These are phyloP conservation scores for Dasyprocta punctata DNA, from an alignment of 2,113 vertebrate species.

Conservation along the genomic window DNA sequence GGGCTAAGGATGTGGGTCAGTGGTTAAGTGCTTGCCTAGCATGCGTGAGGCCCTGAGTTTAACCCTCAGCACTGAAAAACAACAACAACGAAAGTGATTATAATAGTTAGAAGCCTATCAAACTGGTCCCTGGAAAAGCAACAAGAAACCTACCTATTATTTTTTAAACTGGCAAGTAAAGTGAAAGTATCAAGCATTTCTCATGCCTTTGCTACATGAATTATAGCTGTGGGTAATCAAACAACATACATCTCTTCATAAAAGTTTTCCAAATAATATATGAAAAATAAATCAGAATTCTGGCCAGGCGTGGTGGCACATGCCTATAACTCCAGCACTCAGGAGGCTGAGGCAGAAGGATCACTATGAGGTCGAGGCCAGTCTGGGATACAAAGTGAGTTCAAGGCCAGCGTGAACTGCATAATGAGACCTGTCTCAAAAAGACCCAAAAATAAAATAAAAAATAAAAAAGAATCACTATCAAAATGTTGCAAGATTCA, in stretches of 20 bases:
- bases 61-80: neutral
- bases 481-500: neutral
- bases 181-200: conserved; percentile 4
- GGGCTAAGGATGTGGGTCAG: neutral
- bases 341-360: too few species aligned
- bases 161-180: conserved; percentile 9
- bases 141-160: neutral
- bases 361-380: too few species aligned
- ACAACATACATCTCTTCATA: neutral
- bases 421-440: too few species aligned
- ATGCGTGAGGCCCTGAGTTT: neutral
- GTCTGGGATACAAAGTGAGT: too few species aligned
- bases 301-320: too few species aligned
- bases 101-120: neutral
- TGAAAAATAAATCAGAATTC: neutral
- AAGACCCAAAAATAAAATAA: too few species aligned
- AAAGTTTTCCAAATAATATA: neutral
- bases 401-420: too few species aligned
- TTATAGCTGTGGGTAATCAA: neutral
- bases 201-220: neutral
- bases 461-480: neutral
- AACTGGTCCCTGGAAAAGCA: neutral
- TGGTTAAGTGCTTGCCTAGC: neutral
- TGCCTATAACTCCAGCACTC: too few species aligned
- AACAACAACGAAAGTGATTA: neutral